Conservation (phyloP, 1,140 invertebrate species). For the Propsilocerus akamusi region DNA sequence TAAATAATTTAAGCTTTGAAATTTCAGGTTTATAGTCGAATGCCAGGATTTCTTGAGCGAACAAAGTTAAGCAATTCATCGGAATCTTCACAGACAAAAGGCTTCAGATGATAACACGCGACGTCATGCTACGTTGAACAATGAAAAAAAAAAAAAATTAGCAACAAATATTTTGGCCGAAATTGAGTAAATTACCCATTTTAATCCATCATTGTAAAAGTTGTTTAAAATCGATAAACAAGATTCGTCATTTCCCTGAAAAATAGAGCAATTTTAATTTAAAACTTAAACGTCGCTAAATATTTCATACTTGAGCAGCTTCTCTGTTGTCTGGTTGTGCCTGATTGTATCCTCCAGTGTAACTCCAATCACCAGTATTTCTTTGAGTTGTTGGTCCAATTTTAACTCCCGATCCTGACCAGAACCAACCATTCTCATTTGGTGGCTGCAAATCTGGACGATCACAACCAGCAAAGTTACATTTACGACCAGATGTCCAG, state of each 20-base stretch:
- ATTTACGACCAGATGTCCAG: constrained; percentile 82
- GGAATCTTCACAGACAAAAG: constrained; percentile 83
- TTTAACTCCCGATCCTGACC: constrained; percentile 77
- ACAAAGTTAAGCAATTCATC: constrained; percentile 83
- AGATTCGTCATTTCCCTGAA: constrained; percentile 70
- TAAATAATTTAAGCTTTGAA: no score
- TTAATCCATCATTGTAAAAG: constrained; percentile 81
- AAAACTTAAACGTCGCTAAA: background rate
- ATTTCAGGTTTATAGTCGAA: constrained; percentile 49
- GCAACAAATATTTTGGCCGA: no score
- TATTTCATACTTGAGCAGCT: constrained; percentile 50
- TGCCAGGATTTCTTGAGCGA: constrained; percentile 62
- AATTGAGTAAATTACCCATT: constrained; percentile 34
- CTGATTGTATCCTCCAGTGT: constrained; percentile 66
- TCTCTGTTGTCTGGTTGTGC: constrained; percentile 79
- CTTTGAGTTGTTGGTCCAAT: constrained; percentile 72
- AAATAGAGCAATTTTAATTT: no score
- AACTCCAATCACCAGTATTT: constrained; percentile 74
- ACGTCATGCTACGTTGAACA: constrained; percentile 72
- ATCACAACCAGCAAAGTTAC: constrained; percentile 81
- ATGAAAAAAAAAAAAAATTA: no score
- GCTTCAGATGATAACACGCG: constrained; percentile 78
- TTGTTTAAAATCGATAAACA: constrained; percentile 80
- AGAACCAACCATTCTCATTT: constrained; percentile 85
- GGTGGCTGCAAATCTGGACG: constrained; percentile 61